These are phyloP conservation scores for Acanthisitta chloris DNA, from an alignment of 2,113 vertebrate species.

Conservation along the genomic window DNA sequence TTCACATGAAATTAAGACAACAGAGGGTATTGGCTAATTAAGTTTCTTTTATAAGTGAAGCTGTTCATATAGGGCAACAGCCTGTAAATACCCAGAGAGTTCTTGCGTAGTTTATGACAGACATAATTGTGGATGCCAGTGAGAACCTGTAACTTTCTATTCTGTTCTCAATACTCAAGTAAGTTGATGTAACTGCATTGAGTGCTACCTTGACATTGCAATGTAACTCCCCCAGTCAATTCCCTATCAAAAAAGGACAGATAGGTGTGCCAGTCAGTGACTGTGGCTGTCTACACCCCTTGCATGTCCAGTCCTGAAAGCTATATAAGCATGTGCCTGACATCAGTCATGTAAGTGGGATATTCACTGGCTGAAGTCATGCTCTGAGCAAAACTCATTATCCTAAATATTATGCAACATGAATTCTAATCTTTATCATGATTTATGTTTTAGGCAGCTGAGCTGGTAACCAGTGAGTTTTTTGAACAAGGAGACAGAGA, in stretches of 20 bases:
- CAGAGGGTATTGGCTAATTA: not conserved
- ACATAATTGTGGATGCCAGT: not conserved
- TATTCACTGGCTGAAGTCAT: not conserved
- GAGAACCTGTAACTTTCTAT: not conserved
- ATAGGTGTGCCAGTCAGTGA: not conserved
- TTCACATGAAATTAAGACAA: not conserved
- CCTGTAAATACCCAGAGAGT: not conserved
- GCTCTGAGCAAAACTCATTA: not conserved
- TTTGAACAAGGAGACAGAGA: conserved; percentile 99
- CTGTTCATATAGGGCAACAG: not conserved
- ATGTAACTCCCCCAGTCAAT: not conserved
- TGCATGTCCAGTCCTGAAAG: not conserved
- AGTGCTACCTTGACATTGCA: not conserved
- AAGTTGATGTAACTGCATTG: not conserved
- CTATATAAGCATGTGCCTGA: not conserved
- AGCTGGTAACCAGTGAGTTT: conserved; percentile 97
- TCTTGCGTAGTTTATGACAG: not conserved
- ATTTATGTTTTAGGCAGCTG: conserved; percentile 86
- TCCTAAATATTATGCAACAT: not conserved
- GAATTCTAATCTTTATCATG: not conserved
- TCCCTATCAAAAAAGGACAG: not conserved
- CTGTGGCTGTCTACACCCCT: not conserved
- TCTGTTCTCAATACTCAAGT: not conserved
- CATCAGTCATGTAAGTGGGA: not conserved
- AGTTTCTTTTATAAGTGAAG: not conserved